phyloP scores from a whole-genome alignment of 1,140 invertebrate genomes.

The Maniola jurtina region DNA sequence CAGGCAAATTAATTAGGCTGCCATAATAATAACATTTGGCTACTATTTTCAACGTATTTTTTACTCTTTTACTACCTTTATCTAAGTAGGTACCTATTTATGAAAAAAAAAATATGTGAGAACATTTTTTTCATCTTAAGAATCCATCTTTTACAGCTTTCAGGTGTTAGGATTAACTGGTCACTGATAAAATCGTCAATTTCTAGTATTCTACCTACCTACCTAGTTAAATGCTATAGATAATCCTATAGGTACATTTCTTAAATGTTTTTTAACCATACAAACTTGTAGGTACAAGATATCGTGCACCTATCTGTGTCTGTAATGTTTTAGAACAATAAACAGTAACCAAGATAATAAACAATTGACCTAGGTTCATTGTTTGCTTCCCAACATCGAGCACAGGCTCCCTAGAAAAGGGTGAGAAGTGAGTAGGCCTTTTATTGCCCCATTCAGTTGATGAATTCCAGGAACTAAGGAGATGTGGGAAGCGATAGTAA shows the following conservation, averaged over 20 bases:
- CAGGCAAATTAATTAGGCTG: too few relatives aligned
- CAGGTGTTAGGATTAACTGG: neutral
- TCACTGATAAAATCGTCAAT: neutral
- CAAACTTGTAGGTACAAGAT: neutral
- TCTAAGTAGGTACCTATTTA: too few relatives aligned
- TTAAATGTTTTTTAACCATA: neutral
- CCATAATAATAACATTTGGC: too few relatives aligned
- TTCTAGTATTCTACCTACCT: neutral
- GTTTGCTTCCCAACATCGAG: neutral
- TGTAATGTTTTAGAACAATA: neutral
- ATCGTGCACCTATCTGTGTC: neutral
- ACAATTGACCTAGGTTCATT: constrained; percentile 8
- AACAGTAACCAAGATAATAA: neutral
- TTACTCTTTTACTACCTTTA: too few relatives aligned
- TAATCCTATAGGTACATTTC: too few relatives aligned
- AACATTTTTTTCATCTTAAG: too few relatives aligned
- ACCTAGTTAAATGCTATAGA: neutral
- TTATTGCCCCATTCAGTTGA: constrained; percentile 5
- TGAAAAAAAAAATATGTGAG: too few relatives aligned
- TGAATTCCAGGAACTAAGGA: neutral
- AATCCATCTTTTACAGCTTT: neutral
- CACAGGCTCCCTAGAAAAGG: constrained; percentile 4
- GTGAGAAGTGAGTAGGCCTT: constrained; percentile 5
- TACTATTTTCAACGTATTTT: too few relatives aligned
- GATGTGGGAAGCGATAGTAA: neutral